Base-by-base conservation (phyloP, 64 coral and sea anemone species). In the Anthopleura sola region DNA sequence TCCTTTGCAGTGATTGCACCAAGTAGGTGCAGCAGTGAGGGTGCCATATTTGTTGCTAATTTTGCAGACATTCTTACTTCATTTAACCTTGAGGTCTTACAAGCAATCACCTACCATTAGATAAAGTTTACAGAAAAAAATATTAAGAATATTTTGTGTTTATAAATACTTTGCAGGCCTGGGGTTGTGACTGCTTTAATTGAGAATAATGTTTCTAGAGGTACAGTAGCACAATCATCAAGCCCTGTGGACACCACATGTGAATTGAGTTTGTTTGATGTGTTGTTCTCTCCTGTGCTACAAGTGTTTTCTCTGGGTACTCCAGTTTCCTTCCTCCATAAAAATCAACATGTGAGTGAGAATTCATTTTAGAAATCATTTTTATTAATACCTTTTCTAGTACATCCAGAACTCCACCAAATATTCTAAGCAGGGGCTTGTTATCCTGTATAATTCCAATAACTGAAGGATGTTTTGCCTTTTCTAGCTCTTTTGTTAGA, bases 41-140 rank as follows among this genome's bases (percentile, higher is more conserved):
- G 83, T 34, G 82, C 83, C 54, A 85, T 71, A 10, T 64, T 86
- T 18, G 78, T 85, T 37, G 66, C 68, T n/a, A 91, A 16, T 36
- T 78, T 51, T 4, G 55, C 69, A 1, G 89, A 58, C 9, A 79
- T 81, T 40, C 47, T 78, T 0, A 86, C 78, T 49, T 62, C 58
- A 37, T 86, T 91, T 12, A 14, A 56, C 14, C 48, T 55, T 20
- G 89, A 80, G 3, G 69, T 86, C 75, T 86, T 91, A 36, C 21
- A 49, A 28, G 51, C 34, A 9, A 86, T 11, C 33, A 85, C 89
- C 89, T 91, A 23, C 23, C 6, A 62, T 53, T 6, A 53, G 14
- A 9, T 53, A n/a, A 62, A 23, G 8, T 62, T 5, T n/a, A 62
- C 58, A 24, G 4, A n/a, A 24, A 2, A 44, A 44, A 6, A 44